Evolutionary conservation across 2,888 invertebrate genomes (phyloP), one percentile per base, ranked within the genome.

Genomic region (Conops quadrifasciatus): DNA sequence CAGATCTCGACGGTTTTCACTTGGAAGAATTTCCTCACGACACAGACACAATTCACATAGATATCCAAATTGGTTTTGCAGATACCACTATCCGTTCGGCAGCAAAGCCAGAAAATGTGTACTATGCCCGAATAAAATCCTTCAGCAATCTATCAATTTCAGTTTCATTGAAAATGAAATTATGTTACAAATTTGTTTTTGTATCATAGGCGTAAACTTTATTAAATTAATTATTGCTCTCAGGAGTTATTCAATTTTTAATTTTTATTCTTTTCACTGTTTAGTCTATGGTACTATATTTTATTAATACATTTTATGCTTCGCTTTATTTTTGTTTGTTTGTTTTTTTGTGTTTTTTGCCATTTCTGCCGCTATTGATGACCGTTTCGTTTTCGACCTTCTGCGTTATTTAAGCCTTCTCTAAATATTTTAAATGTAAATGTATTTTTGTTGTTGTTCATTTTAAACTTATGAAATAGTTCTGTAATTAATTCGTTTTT

Each of bases 161-260:
- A 9, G 9, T 36, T 36, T 36, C 4, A 36, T 36, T 7, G 36
- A 7, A 36, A 36, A 36, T 36, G 36, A 36, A 36, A 36, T 36
- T 36, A 53, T 21, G 53, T 21, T 49, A 5, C 2, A 5, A 21
- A 51, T 13, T 30, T 65, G 49, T 51, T 53, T 53, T 49, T 24
- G 13, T 58, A 45, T 59, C 30, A 43, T 9, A 26, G 24, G 58
- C 45, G 67, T 26, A 60, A 36, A 62, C 26, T 60, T 60, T 68
- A 60, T 30, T 49, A 51, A 58, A 45, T 62, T 51, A 51, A 51
- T 62, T 68, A 68, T 68, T 68, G 68, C 68, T 68, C 68, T 62
- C 60, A n/a, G n/a, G n/a, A 62, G 21, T 68, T 51, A 60, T 26
- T 67, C 4, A 26, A 5, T 67, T 67, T 58, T 26, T 11, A 45